phyloP scores from a whole-genome alignment of 2,797 vertebrate genomes.

The Notolepis coatsorum region DNA sequence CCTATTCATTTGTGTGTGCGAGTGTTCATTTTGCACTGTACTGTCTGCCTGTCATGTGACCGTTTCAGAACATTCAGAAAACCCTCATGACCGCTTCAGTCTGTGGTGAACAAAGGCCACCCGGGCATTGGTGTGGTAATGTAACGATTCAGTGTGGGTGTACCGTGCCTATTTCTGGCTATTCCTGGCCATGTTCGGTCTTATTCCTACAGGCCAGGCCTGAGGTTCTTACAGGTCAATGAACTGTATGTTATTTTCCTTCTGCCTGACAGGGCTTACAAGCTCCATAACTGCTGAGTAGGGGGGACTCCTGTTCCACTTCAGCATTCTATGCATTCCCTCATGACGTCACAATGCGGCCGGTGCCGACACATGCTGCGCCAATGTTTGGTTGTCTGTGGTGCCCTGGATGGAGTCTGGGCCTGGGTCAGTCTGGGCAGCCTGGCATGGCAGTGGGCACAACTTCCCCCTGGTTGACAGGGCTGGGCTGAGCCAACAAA shows the following conservation, averaged over 20 bases:
- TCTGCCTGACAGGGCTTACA: slow-evolving; percentile 59
- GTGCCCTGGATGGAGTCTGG: slow-evolving; percentile 20
- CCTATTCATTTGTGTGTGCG: slow-evolving; percentile 60
- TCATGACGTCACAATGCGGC: slow-evolving; percentile 63
- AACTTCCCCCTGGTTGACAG: slow-evolving; percentile 5
- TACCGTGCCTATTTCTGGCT: not conserved
- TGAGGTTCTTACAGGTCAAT: slow-evolving; percentile 26
- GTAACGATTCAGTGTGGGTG: slow-evolving; percentile 1
- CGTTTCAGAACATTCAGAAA: slow-evolving; percentile 33
- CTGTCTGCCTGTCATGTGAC: slow-evolving; percentile 55
- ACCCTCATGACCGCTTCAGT: slow-evolving; percentile 13
- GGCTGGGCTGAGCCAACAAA: slow-evolving; percentile 6
- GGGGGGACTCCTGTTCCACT: slow-evolving; percentile 6
- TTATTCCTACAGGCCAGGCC: not conserved
- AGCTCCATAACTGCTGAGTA: slow-evolving; percentile 41
- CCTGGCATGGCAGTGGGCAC: slow-evolving; percentile 2
- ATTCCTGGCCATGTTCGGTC: not conserved
- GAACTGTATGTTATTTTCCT: slow-evolving; percentile 50
- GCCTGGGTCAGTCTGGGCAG: slow-evolving; percentile 12
- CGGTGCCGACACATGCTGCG: slow-evolving; percentile 39
- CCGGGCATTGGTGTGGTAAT: not conserved
- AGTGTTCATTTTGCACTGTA: slow-evolving; percentile 40
- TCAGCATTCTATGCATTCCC: slow-evolving; percentile 66
- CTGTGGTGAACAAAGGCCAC: slow-evolving; percentile 21
- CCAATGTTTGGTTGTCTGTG: slow-evolving; percentile 34